Conservation (phyloP, 2,797 vertebrate genomes). For the Peromyscus eremicus region DNA sequence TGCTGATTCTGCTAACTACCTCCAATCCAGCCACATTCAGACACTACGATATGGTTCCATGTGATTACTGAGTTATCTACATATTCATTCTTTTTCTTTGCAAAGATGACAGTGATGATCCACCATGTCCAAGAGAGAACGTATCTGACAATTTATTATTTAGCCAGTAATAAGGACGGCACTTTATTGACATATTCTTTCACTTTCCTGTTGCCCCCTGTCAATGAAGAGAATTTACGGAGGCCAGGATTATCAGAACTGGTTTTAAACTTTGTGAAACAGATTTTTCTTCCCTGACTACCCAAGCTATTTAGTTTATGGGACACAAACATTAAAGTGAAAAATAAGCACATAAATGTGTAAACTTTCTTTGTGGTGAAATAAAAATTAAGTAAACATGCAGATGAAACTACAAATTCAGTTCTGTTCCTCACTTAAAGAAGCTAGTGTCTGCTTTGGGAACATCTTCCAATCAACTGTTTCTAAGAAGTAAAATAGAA, state of each 20-base stretch:
- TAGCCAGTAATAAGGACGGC: neutral
- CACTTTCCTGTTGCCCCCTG: neutral
- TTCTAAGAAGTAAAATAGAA: conserved; percentile 22
- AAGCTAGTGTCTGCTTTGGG: neutral
- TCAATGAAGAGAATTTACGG: conserved; percentile 20
- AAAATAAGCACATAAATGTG: neutral
- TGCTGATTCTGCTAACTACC: neutral
- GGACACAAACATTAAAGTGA: neutral
- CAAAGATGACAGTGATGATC: neutral
- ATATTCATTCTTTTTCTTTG: neutral
- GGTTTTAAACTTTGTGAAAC: conserved; percentile 28
- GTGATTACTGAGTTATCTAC: neutral
- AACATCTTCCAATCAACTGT: neutral
- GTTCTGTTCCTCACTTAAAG: neutral
- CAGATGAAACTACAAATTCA: neutral
- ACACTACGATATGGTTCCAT: neutral
- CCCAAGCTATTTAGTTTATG: neutral
- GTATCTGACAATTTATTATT: conserved; percentile 10
- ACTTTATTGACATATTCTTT: conserved; percentile 29
- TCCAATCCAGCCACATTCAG: neutral
- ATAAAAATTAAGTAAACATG: conserved; percentile 10
- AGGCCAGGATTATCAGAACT: neutral
- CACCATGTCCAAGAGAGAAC: neutral
- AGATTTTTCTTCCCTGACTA: conserved; percentile 45
- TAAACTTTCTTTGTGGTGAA: neutral